A percentile compares a stretch with the other conserved stretches of the same genome.
Evolutionary conservation across 2,888 invertebrate species (phyloP).

Genomic region (Halictus quadricinctus): DNA sequence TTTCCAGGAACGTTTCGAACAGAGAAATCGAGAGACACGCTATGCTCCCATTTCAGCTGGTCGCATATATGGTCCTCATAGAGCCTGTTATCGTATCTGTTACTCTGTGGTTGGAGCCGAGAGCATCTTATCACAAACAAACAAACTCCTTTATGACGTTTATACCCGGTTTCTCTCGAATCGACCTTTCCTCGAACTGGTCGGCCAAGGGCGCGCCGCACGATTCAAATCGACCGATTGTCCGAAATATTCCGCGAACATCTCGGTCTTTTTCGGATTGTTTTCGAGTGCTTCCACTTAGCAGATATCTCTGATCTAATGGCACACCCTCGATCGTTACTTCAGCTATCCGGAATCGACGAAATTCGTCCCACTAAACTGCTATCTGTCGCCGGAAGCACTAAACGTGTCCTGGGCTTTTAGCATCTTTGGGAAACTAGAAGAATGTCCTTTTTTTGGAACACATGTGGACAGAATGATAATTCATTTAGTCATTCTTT

Average conservation of each 20-base stretch:
- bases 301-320: not conserved
- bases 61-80: slow-evolving; percentile 47
- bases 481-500: not conserved
- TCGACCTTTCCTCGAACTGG: slow-evolving; percentile 60
- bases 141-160: slow-evolving; percentile 59
- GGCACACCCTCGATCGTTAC: not conserved
- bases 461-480: not conserved
- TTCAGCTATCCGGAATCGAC: not conserved
- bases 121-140: slow-evolving; percentile 55
- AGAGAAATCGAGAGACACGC: slow-evolving; percentile 61
- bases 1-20: slow-evolving; percentile 57
- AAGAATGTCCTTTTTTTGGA: not conserved
- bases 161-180: slow-evolving; percentile 53
- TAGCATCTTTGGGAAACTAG: not conserved
- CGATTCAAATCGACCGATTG: slow-evolving; percentile 42
- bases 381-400: not conserved
- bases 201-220: slow-evolving; percentile 48
- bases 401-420: not conserved
- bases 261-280: not conserved
- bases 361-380: not conserved
- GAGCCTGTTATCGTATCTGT: slow-evolving; percentile 54
- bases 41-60: slow-evolving; percentile 55
- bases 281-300: not conserved
- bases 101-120: slow-evolving; percentile 48
- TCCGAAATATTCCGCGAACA: slow-evolving; percentile 24